Evolutionary conservation across 2,113 vertebrate species (phyloP).

Genomic region (Cochlearius cochlearius): DNA sequence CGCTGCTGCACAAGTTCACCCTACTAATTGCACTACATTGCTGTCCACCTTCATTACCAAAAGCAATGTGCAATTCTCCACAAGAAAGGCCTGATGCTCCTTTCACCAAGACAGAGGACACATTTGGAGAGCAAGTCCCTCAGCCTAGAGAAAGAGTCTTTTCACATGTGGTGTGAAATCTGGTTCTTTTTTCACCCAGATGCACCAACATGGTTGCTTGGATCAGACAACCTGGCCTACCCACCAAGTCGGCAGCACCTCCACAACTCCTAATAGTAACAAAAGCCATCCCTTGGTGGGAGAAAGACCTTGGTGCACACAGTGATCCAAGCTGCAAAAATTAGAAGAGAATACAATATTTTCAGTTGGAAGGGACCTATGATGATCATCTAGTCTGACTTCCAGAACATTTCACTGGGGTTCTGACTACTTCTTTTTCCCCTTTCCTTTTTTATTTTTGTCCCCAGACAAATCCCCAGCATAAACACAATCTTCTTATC

Average conservation of each 20-base stretch:
- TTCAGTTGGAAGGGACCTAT: background rate
- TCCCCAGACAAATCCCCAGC: background rate
- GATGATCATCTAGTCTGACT: background rate
- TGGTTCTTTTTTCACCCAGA: accelerated
- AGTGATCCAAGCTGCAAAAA: background rate
- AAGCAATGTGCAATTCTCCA: background rate
- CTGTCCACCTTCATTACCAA: background rate
- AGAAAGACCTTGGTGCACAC: background rate
- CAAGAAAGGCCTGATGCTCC: background rate
- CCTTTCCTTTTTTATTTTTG: background rate
- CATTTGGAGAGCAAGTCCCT: background rate
- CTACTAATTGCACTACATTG: too few relatives aligned
- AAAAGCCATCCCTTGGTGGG: background rate
- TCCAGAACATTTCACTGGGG: background rate
- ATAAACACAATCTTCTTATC: background rate
- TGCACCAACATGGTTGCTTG: accelerated
- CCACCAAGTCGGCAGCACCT: background rate
- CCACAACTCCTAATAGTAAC: background rate
- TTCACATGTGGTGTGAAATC: accelerated
- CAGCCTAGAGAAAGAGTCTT: background rate
- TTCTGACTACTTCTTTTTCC: background rate
- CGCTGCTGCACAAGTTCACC: background rate
- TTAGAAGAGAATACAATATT: background rate
- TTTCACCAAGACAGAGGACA: background rate
- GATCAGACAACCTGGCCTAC: background rate